Evolutionary conservation across 2,113 vertebrate species (phyloP).

Genomic region (Toxotes chatareus): DNA sequence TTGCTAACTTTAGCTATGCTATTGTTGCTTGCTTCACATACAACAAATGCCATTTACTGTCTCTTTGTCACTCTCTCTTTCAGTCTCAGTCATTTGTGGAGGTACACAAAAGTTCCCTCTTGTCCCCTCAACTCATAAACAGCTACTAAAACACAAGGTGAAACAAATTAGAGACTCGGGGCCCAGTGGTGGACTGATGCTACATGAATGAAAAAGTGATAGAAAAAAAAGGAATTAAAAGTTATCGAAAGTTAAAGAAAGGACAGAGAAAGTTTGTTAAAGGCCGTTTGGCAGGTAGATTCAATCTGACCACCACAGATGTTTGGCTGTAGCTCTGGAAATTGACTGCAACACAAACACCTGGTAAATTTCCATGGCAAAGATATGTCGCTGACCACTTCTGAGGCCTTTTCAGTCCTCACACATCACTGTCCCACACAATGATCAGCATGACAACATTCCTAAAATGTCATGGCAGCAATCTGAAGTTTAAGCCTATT

Average conservation of each 20-base stretch:
- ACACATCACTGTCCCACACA: slow-evolving; percentile 11
- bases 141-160: slow-evolving; percentile 12
- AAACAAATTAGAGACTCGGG: slow-evolving; percentile 3
- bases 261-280: background rate
- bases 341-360: slow-evolving; percentile 27
- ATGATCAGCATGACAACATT: slow-evolving; percentile 8
- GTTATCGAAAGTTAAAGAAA: background rate
- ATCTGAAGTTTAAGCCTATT: slow-evolving; percentile 28
- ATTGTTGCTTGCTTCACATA: slow-evolving; percentile 78
- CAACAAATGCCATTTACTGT: slow-evolving; percentile 61
- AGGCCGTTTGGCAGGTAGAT: background rate
- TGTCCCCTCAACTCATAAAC: slow-evolving; percentile 14
- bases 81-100: slow-evolving; percentile 18
- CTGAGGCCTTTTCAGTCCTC: slow-evolving; percentile 13
- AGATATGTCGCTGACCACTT: slow-evolving; percentile 20
- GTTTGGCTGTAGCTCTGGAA: slow-evolving; percentile 34
- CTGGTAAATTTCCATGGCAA: slow-evolving; percentile 26
- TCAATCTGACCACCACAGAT: background rate
- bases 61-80: slow-evolving; percentile 54
- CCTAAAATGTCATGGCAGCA: slow-evolving; percentile 24
- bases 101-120: background rate
- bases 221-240: background rate
- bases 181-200: background rate
- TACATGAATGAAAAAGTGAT: background rate
- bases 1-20: slow-evolving; percentile 80